Conservation (phyloP, 2,888 invertebrate genomes). For the Ephialtes manifestator region DNA sequence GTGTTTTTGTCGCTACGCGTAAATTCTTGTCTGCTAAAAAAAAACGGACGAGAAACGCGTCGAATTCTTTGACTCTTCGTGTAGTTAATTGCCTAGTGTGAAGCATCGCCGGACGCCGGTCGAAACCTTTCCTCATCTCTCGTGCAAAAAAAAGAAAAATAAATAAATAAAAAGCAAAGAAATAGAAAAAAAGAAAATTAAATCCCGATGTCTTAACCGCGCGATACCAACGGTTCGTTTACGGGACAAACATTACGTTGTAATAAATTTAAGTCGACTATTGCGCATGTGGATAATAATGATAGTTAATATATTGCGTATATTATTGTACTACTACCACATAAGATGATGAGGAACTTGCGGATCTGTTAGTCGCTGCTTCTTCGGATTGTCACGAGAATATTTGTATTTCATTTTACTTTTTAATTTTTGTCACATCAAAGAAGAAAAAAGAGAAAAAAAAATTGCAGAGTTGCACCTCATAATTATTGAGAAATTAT, state of each 20-base stretch:
- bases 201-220: slow-evolving; percentile 15
- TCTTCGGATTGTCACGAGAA: slow-evolving; percentile 16
- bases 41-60: neutral
- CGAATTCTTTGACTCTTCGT: slow-evolving; percentile 20
- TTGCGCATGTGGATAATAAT: slow-evolving; percentile 73
- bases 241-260: slow-evolving; percentile 68
- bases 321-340: slow-evolving; percentile 72
- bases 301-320: slow-evolving; percentile 78
- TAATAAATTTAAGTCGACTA: slow-evolving; percentile 76
- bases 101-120: slow-evolving; percentile 19
- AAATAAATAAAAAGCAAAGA: neutral
- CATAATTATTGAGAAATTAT: neutral
- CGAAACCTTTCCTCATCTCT: slow-evolving; percentile 12
- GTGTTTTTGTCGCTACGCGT: slow-evolving; percentile 18
- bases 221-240: slow-evolving; percentile 37
- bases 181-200: slow-evolving; percentile 24
- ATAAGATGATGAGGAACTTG: slow-evolving; percentile 45
- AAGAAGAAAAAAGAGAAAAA: neutral
- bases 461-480: neutral
- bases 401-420: neutral
- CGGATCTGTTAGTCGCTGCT: slow-evolving; percentile 47
- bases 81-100: slow-evolving; percentile 28
- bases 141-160: slow-evolving; percentile 1
- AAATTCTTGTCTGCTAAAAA: neutral
- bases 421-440: slow-evolving; percentile 14